Conservation (phyloP, 2,797 vertebrate species). For the Hephaestus fuliginosus region DNA sequence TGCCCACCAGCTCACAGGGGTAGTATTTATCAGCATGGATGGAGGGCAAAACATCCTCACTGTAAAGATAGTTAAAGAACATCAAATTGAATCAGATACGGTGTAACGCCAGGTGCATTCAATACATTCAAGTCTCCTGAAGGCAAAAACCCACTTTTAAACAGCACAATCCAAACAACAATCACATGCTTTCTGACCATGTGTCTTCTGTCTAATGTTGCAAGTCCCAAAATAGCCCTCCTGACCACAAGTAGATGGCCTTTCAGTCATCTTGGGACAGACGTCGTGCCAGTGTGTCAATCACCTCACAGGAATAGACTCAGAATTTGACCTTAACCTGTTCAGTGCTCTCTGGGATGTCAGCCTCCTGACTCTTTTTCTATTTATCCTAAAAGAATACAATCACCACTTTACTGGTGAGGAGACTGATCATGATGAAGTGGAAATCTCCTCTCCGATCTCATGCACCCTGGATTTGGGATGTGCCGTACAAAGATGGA, state of each 20-base stretch:
- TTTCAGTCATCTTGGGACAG: conserved; percentile 43
- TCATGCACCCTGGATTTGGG: background rate
- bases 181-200: conserved; percentile 3
- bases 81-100: background rate
- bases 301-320: conserved; percentile 75
- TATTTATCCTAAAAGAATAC: background rate
- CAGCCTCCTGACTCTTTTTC: background rate
- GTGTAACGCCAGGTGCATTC: background rate
- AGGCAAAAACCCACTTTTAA: background rate
- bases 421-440: background rate
- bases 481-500: background rate
- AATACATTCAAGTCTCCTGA: background rate
- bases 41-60: conserved; percentile 95
- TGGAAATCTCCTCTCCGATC: background rate
- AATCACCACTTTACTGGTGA: background rate
- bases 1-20: conserved; percentile 98
- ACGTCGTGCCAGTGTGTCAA: conserved; percentile 42
- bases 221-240: conserved; percentile 33
- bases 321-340: no score
- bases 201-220: conserved; percentile 22
- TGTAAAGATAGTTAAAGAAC: conserved; percentile 71
- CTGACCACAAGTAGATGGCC: conserved; percentile 6
- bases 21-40: conserved; percentile 95
- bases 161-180: background rate
- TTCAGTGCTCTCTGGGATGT: background rate